phyloP scores from a whole-genome alignment of 23 tunicate genomes.

The Botrylloides violaceus region DNA sequence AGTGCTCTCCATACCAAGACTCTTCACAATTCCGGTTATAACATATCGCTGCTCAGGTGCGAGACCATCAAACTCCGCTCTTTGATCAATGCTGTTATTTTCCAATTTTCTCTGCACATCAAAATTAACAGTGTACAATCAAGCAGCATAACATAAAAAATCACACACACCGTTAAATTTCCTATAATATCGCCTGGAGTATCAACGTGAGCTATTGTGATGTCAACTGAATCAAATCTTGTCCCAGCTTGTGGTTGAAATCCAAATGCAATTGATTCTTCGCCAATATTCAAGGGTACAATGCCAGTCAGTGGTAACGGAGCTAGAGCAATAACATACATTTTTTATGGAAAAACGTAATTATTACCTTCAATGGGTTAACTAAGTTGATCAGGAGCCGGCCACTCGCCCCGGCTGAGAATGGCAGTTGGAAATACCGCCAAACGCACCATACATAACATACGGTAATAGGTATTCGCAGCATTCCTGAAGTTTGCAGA shows the following conservation, averaged over 20 bases:
- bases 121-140: no score
- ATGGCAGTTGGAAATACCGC: no score
- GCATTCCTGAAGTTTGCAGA: no score
- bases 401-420: no score
- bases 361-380: no score
- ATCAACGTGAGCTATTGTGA: neutral
- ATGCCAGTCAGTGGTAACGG: neutral
- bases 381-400: no score
- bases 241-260: neutral
- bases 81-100: neutral
- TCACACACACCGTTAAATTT: neutral
- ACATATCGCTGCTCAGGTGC: constrained; percentile 4
- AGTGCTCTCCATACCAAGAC: neutral
- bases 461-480: no score
- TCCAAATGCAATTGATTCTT: neutral
- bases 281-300: neutral
- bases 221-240: neutral
- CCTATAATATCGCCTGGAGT: neutral
- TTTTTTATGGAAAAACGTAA: no score
- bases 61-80: neutral
- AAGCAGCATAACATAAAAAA: neutral
- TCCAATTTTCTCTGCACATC: neutral
- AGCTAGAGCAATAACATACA: no score
- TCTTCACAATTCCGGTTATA: constrained; percentile 12
- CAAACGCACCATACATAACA: no score